Evolutionary conservation across 2,113 vertebrate species (phyloP), one percentile per base, ranked within the genome.

Genomic region (Tilapia sparmanii): DNA sequence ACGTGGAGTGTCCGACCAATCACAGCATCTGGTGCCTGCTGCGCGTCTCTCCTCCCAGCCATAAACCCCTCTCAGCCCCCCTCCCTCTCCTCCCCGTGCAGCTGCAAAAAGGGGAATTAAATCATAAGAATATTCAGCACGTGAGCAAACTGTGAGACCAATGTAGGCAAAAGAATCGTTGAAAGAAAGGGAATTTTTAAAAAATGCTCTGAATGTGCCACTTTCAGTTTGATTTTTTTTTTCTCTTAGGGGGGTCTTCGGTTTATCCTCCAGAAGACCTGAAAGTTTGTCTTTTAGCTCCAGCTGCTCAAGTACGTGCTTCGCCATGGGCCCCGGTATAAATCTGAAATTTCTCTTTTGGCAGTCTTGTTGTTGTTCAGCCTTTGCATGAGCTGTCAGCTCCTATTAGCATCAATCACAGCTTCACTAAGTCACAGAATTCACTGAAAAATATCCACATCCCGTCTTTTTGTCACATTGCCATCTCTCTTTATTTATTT

Each of bases 1-100:
- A 71, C 89, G 91, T 92, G 93, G 86, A 90, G 88, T 89, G 86
- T 91, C 90, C 76, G 85, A 79, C 94, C 95, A 95, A 96, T 95
- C 93, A 18, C 53, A 80, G 91, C 79, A 24, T 63, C 59, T 45
- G 78, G 33, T 81, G 53, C 55, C 53, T 38, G 78, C 79, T 68
- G 88, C 63, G 50, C 73, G 45, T 45, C 89, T 84, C 91, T 82
- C 87, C 83, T 84, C 82, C 84, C 45, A 54, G 81, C 50, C 80
- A 73, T n/a, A 12, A 83, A 15, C 33, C 40, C 5, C 11, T 18
- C 59, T 15, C 33, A 38, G 61, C 31, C 31, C 61, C 38, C n/a
- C 26, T 16, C 22, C 26, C 33, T 22, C 61, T 12, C 61, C 61
- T 35, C 18, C 47, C 81, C 5, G 66, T 79, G 80, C 66, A 78